These are phyloP conservation scores for Balanococcus diminutus DNA, from an alignment of 2,888 invertebrate species.

Conservation along the genomic window DNA sequence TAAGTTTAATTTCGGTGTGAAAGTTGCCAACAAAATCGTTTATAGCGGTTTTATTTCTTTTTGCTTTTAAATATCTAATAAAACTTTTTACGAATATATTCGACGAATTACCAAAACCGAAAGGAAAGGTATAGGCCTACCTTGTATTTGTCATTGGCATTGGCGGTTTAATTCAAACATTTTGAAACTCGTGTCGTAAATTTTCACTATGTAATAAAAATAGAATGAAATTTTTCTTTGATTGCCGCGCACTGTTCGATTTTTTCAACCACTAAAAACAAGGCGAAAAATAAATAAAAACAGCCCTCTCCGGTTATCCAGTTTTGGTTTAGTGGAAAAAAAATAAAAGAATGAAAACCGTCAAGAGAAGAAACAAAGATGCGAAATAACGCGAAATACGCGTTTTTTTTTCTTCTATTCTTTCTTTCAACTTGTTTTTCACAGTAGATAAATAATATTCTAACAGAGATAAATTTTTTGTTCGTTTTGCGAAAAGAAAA, in stretches of 20 bases:
- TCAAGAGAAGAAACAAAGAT: background rate
- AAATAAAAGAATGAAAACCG: background rate
- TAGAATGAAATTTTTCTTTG: background rate
- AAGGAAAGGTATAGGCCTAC: background rate
- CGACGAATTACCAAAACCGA: background rate
- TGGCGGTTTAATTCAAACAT: slow-evolving; percentile 14
- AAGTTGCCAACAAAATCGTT: slow-evolving; percentile 12
- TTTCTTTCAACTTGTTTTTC: background rate
- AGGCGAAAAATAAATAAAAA: background rate
- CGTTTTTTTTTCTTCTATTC: background rate
- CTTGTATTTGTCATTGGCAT: background rate
- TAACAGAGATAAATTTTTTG: background rate
- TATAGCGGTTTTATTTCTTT: slow-evolving; percentile 15
- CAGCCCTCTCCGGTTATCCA: background rate
- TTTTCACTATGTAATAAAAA: background rate
- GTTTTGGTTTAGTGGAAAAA: background rate
- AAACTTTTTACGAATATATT: slow-evolving; percentile 20
- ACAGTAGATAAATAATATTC: background rate
- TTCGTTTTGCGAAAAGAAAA: background rate
- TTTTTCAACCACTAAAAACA: background rate
- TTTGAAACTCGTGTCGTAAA: background rate
- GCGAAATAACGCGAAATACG: background rate
- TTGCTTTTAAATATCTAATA: slow-evolving; percentile 18
- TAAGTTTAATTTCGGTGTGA: slow-evolving; percentile 12
- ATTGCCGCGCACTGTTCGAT: background rate